Evolutionary conservation across 2,888 invertebrate genomes (phyloP), one percentile per base, ranked within the genome.

Genomic region (Matsumyia berberina): DNA sequence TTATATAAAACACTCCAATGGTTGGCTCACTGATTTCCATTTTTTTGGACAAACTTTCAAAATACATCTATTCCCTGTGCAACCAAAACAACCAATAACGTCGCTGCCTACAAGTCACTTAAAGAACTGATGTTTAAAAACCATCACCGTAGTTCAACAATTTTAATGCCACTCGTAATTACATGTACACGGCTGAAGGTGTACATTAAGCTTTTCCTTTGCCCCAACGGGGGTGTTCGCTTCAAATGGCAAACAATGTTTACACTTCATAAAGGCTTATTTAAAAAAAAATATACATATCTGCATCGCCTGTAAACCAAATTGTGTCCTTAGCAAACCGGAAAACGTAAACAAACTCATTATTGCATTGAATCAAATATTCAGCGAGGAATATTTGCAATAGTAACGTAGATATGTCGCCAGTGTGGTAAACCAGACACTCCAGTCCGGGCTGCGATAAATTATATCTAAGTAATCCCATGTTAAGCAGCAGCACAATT

Each of bases 21-120:
- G 89, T 89, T 5, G 89, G 70, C 62, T 91, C 89, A 1, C 89
- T 89, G 44, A 92, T 89, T 87, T 92, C 91, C 91, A 92, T 91
- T 39, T 37, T 69, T 51, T n/a, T 15, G 24, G 46, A 19, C 33
- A 24, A 7, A 37, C 17, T 8, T 35, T 9, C 19, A 6, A n/a
- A 0, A 12, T 24, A 37, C 58, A 29, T 31, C 53, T 55, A 33
- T 35, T n/a, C 17, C 35, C 9, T 7, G 5, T 44, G n/a, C 11
- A 35, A 17, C 7, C 19, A 19, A 33, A 55, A 39, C 5, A 64
- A 31, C 69, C 9, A 53, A 33, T 67, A 29, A 46, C 11, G 0
- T 33, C 12, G 12, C 12, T 49, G 35, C 64, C 19, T 33, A 12
- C 35, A 11, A 24, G n/a, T 31, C n/a, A 29, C 29, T 29, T 7